Evolutionary conservation across 1,140 invertebrate species (phyloP).

Genomic region (Asbolus verrucosus): DNA sequence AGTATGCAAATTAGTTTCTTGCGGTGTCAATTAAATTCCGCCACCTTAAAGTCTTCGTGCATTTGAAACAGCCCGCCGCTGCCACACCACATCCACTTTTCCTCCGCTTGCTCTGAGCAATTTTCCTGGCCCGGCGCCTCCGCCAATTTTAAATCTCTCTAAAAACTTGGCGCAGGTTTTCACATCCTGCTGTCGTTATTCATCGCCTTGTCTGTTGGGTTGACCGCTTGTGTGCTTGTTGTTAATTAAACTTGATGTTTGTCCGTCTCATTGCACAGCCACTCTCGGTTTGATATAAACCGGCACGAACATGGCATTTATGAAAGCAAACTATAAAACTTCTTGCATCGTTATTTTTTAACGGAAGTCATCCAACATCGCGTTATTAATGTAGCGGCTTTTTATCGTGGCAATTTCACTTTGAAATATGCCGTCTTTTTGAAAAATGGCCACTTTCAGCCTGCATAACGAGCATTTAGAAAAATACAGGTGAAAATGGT

Average conservation of each 20-base stretch:
- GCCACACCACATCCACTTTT: too few relatives aligned
- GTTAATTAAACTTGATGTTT: constrained; percentile 37
- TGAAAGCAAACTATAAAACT: constrained; percentile 20
- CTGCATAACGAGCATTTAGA: too few relatives aligned
- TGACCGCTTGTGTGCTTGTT: constrained; percentile 30
- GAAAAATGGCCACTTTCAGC: too few relatives aligned
- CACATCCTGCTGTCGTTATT: constrained; percentile 18
- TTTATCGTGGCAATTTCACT: too few relatives aligned
- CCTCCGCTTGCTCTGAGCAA: too few relatives aligned
- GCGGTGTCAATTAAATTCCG: constrained; percentile 16
- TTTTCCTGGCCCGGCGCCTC: constrained; percentile 23
- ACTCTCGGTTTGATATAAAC: constrained; percentile 25
- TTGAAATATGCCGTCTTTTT: too few relatives aligned
- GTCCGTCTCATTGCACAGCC: constrained; percentile 31
- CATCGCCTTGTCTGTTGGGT: constrained; percentile 18
- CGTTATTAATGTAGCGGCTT: too few relatives aligned
- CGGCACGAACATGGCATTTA: constrained; percentile 18
- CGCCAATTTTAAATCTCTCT: constrained; percentile 21
- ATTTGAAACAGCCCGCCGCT: too few relatives aligned
- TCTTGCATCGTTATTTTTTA: not conserved
- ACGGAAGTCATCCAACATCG: too few relatives aligned
- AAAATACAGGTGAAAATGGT: too few relatives aligned
- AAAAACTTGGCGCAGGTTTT: constrained; percentile 13
- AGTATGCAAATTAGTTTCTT: constrained; percentile 18
- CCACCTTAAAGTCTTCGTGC: not conserved